These are phyloP conservation scores for Nothocercus nigrocapillus DNA, from an alignment of 2,113 vertebrate genomes.

Conservation along the genomic window DNA sequence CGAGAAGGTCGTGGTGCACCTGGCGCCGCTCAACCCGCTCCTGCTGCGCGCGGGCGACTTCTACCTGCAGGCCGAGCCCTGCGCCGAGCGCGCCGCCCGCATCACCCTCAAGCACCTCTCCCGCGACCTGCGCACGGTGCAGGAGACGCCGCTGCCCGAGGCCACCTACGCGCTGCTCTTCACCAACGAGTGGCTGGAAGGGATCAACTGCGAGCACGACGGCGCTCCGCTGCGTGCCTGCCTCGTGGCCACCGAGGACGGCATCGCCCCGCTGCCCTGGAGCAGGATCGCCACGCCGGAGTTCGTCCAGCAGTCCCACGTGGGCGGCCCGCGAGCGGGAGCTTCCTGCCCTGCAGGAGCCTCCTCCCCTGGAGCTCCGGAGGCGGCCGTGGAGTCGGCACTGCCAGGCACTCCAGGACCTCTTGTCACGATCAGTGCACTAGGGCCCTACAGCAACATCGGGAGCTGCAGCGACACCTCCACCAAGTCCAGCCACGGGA, in stretches of 20 bases:
- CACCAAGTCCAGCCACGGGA: conserved; percentile 59
- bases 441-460: accelerated
- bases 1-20: conserved; percentile 85
- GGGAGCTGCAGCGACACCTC: conserved; percentile 74
- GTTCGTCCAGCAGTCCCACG: conserved; percentile 75
- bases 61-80: conserved; percentile 87
- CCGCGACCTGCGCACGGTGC: conserved; percentile 77
- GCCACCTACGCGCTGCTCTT: conserved; percentile 82
- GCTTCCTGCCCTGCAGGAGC: neutral
- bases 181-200: conserved; percentile 83
- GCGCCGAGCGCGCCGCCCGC: conserved; percentile 80
- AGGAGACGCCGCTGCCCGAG: conserved; percentile 80
- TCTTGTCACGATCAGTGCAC: conserved; percentile 28
- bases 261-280: conserved; percentile 84
- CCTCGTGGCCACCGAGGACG: conserved; percentile 83
- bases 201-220: conserved; percentile 76
- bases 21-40: conserved; percentile 82
- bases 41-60: conserved; percentile 86
- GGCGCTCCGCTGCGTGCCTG: conserved; percentile 80
- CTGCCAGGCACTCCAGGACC: neutral
- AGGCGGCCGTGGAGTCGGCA: neutral
- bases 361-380: neutral
- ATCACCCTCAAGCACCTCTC: conserved; percentile 86
- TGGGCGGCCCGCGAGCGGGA: neutral
- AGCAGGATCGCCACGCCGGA: conserved; percentile 82